Percentiles rank a stretch among this genome's conserved stretches.
These are phyloP conservation scores for Perodicticus potto DNA, from an alignment of 2,797 vertebrate species.

Conservation along the genomic window DNA sequence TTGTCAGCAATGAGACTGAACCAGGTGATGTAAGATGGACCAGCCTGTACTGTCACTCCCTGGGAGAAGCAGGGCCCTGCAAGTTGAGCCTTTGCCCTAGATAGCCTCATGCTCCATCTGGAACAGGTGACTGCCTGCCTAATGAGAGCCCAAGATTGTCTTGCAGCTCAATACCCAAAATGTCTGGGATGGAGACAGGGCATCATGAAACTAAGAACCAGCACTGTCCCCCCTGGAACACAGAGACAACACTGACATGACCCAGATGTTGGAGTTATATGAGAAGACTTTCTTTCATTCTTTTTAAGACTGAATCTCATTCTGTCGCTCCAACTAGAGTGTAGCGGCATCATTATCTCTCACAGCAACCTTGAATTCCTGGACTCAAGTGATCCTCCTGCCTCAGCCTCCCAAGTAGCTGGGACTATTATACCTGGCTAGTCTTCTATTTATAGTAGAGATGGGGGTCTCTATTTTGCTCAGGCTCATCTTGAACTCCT, in stretches of 20 bases:
- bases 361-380: too few relatives aligned
- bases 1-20: background rate
- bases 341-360: too few relatives aligned
- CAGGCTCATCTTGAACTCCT: too few relatives aligned
- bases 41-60: rapidly evolving
- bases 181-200: background rate
- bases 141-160: background rate
- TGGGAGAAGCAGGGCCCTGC: background rate
- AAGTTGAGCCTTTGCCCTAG: background rate
- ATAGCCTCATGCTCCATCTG: rapidly evolving
- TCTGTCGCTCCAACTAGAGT: too few relatives aligned
- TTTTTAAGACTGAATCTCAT: too few relatives aligned
- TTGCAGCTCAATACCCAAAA: background rate
- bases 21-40: rapidly evolving
- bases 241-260: too few relatives aligned
- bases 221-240: background rate
- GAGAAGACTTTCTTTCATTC: too few relatives aligned
- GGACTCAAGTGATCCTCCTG: too few relatives aligned
- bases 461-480: too few relatives aligned
- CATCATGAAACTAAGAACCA: background rate
- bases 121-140: background rate
- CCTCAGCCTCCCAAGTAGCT: too few relatives aligned
- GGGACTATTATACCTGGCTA: too few relatives aligned
- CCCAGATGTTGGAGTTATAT: background rate
- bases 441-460: too few relatives aligned